phyloP scores from a whole-genome alignment of 2,888 invertebrate species.

The Ptychoptera albimana region DNA sequence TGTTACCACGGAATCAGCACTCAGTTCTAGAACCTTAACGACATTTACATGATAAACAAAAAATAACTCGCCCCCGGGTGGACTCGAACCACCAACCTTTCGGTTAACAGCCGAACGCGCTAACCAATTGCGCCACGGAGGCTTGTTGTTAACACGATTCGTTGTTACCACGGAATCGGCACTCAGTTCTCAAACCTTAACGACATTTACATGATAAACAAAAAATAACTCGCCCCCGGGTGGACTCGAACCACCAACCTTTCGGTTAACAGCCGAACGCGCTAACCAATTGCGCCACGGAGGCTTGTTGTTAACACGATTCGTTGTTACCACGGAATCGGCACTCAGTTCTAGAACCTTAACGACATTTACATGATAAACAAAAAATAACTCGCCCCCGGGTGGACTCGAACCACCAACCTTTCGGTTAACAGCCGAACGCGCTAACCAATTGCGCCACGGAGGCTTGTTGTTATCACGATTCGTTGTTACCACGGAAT shows the following conservation, averaged over 20 bases:
- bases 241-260: conserved; percentile 5
- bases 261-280: conserved; percentile 5
- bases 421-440: conserved; percentile 6
- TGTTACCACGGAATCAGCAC: too few relatives aligned
- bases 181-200: too few relatives aligned
- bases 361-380: too few relatives aligned
- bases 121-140: conserved; percentile 5
- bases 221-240: conserved; percentile 3
- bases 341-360: too few relatives aligned
- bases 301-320: too few relatives aligned
- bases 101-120: conserved; percentile 5
- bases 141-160: too few relatives aligned
- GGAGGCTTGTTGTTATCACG: neutral
- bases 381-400: neutral
- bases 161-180: too few relatives aligned
- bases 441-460: conserved; percentile 6
- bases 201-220: too few relatives aligned
- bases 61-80: conserved; percentile 4
- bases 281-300: conserved; percentile 5
- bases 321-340: too few relatives aligned
- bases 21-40: too few relatives aligned
- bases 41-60: too few relatives aligned
- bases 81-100: conserved; percentile 5
- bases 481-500: too few relatives aligned
- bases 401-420: conserved; percentile 6